Evolutionary conservation across 2,797 vertebrate species (phyloP), one percentile per base, ranked within the genome.

Genomic region (Triplophysa yarkandensis): DNA sequence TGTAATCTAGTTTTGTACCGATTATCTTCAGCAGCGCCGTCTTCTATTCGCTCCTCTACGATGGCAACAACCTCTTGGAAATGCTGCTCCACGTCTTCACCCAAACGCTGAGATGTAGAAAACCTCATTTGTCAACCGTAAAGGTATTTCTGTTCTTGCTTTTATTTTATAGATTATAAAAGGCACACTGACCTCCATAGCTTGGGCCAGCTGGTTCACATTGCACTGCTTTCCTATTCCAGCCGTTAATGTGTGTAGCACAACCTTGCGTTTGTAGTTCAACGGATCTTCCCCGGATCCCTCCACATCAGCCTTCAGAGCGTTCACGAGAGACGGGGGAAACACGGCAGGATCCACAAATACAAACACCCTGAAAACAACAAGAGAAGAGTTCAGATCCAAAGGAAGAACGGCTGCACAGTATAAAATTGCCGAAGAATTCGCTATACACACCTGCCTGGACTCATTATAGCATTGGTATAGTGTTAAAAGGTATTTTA

Each of bases 301-400:
- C 81, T 92, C 83, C 0, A 93, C 87, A 77, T 94, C 91, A 0
- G 83, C 83, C 75, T 87, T 77, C 27, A 95, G 84, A 0, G 91
- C 89, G 0, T 84, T 88, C 81, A 92, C 92, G 83, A 96, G 87
- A 2, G 88, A 86, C 64, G 89, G 85, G 0, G 94, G 91, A 14
- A 96, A 91, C 86, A 95, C 88, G 64, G 89, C 89, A 0, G 94
- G 92, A 68, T 96, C 95, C 5, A 92, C 90, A 27, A 96, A 94
- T 81, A 96, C 88, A 80, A 97, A 92, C 86, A 96, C 92, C 87
- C 95, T 96, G 85, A 21, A 28, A 4, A 66, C 19, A 74, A n/a
- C 70, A 50, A n/a, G 60, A 65, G 25, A 23, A 48, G n/a, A 19
- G 1, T n/a, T 17, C 2, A 67, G 16, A 34, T 48, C 30, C 21